A percentile compares a stretch with the other conserved stretches of the same genome.
phyloP scores from a whole-genome alignment of 1,140 invertebrate species.

The Psix sp. region DNA sequence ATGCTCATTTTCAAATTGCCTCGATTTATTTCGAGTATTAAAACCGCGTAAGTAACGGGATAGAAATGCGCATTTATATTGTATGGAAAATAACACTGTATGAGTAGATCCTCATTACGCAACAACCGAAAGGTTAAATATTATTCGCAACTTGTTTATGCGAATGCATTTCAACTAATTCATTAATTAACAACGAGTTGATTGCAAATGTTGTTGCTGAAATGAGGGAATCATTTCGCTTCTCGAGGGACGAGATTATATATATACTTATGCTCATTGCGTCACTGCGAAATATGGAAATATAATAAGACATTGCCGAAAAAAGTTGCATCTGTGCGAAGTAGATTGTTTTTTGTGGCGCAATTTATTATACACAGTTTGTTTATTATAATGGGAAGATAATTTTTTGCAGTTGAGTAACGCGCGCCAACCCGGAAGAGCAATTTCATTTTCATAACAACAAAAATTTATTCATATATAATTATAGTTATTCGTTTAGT shows the following conservation, averaged over 20 bases:
- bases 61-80: slow-evolving; percentile 32
- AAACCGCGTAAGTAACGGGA: slow-evolving; percentile 30
- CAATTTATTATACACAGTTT: slow-evolving; percentile 18
- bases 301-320: too few relatives aligned
- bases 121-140: slow-evolving; percentile 41
- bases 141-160: slow-evolving; percentile 31
- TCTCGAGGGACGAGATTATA: too few relatives aligned
- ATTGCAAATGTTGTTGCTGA: slow-evolving; percentile 22
- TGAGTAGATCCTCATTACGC: slow-evolving; percentile 40
- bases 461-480: too few relatives aligned
- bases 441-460: slow-evolving; percentile 19
- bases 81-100: slow-evolving; percentile 34
- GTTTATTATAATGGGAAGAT: slow-evolving; percentile 26
- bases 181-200: slow-evolving; percentile 21
- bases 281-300: too few relatives aligned
- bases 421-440: slow-evolving; percentile 22
- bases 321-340: slow-evolving; percentile 6
- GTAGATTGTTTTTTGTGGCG: too few relatives aligned
- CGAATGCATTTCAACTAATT: slow-evolving; percentile 40
- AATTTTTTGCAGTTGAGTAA: slow-evolving; percentile 22
- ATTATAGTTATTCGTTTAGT: too few relatives aligned
- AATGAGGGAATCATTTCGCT: too few relatives aligned
- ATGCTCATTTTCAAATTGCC: slow-evolving; percentile 24
- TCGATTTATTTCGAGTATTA: slow-evolving; percentile 34
- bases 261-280: too few relatives aligned